Base-by-base conservation (phyloP, 1,140 invertebrate species). In the Cataglyphis hispanica region DNA sequence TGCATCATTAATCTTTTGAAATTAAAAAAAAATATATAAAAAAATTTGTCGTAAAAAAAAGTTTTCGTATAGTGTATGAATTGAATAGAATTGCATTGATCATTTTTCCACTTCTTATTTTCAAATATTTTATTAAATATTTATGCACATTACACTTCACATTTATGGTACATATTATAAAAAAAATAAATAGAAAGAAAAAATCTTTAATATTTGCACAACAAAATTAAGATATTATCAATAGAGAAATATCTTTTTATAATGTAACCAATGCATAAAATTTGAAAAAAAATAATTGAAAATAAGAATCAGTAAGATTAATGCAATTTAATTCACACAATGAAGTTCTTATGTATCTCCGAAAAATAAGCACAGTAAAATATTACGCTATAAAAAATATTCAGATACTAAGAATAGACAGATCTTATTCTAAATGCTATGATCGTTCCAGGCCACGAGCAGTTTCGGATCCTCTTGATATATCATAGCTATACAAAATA, bases 381-480 rank as follows among this genome's bases (percentile, higher is more conserved):
- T 37, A 10, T 75, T 53, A 61, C 63, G 63, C 27, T 31, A 77
- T 77, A 6, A 77, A 43, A 77, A 77, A 64, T 46, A 2, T 66
- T n/a, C 11, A 46, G 34, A 76, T 64, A 46, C 19, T 67, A 22
- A 13, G 5, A 61, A 64, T 46, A 25, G 40, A 31, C 40, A 66
- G 72, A 77, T 77, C 46, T 19, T 46, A 84, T 85, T 87, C 34
- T 69, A 61, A 86, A 63, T 72, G 50, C 37, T 60, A 46, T 25
- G 3, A 76, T 87, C 61, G 43, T 40, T 88, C 70, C 43, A 88
- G 75, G 63, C 56, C 46, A 46, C 46, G 10, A 56, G 27, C 60
- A 53, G 25, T 53, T 25, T 89, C 70, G 83, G 70, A 86, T 69
- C 61, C 25, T 76, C 5, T 50, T n/a, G 56, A 88, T 81, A 50